A percentile compares a stretch with the other conserved stretches of the same genome.
Conservation (phyloP, 2,797 vertebrate genomes). For the Neostethus bicornis region DNA sequence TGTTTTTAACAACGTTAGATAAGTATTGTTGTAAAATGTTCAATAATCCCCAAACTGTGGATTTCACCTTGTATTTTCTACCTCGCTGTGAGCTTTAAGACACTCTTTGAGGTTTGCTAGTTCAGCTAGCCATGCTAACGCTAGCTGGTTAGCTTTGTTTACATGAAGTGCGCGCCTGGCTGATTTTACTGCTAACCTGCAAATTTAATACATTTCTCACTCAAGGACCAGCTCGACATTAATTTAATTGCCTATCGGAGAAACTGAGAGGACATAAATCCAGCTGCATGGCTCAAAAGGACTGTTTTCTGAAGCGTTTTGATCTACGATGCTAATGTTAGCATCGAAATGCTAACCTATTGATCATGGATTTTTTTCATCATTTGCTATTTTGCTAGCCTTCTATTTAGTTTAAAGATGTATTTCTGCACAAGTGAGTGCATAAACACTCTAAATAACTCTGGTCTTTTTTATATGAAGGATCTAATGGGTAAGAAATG, state of each 20-base stretch:
- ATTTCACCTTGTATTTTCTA: conserved; percentile 25
- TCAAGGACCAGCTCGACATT: neutral
- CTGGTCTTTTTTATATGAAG: conserved; percentile 1
- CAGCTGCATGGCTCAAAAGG: conserved; percentile 29
- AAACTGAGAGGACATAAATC: neutral
- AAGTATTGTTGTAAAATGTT: conserved; percentile 31
- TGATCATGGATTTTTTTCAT: conserved; percentile 48
- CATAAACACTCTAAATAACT: conserved; percentile 6
- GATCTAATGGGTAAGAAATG: conserved; percentile 3
- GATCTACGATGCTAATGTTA: conserved; percentile 56
- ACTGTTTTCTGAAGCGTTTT: conserved; percentile 32
- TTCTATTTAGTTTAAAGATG: conserved; percentile 15
- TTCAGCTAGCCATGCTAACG: conserved; percentile 59
- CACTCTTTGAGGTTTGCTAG: conserved; percentile 47
- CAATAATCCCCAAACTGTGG: conserved; percentile 16
- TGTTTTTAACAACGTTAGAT: conserved; percentile 45
- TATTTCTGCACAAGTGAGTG: conserved; percentile 5
- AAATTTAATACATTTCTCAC: conserved; percentile 17
- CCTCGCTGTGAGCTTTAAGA: conserved; percentile 25
- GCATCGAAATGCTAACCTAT: conserved; percentile 62
- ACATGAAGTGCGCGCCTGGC: conserved; percentile 75
- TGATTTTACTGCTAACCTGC: conserved; percentile 29
- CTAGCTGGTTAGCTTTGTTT: conserved; percentile 78
- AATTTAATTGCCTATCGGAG: neutral
- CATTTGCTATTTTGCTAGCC: conserved; percentile 18